Evolutionary conservation across 2,888 invertebrate genomes (phyloP).

Genomic region (Amblyjoppa fuscipennis): DNA sequence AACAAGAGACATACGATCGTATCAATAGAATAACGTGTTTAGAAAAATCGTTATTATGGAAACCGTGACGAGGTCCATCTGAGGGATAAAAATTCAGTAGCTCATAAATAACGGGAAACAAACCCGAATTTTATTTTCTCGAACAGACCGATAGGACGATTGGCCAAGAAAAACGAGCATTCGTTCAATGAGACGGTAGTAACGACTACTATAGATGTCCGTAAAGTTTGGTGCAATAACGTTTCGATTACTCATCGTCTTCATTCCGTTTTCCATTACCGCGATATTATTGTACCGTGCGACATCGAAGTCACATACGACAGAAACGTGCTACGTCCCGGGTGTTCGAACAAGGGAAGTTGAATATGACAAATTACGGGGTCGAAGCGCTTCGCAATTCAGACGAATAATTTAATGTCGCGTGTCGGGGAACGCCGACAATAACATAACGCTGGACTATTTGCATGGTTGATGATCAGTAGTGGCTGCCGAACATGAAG

Average conservation of each 20-base stretch:
- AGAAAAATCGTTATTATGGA: neutral
- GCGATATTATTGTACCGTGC: neutral
- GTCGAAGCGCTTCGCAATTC: neutral
- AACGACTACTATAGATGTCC: neutral
- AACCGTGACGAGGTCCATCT: neutral
- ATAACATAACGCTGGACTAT: neutral
- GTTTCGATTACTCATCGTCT: neutral
- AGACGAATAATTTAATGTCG: neutral
- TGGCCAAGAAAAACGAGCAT: neutral
- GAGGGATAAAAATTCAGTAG: neutral
- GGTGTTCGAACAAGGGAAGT: neutral
- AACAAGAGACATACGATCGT: neutral
- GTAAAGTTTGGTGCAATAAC: neutral
- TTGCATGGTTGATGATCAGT: neutral
- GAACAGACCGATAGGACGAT: slow-evolving; percentile 8
- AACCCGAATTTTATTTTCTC: neutral
- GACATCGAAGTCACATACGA: neutral
- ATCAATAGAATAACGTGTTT: neutral
- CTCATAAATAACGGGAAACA: neutral
- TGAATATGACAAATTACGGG: neutral
- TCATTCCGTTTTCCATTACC: neutral
- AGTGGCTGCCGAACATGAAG: neutral
- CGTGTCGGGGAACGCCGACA: neutral
- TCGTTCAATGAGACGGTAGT: neutral
- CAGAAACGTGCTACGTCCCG: neutral